Evolutionary conservation across 2,888 invertebrate genomes (phyloP).

Genomic region (Oscheius sp.): DNA sequence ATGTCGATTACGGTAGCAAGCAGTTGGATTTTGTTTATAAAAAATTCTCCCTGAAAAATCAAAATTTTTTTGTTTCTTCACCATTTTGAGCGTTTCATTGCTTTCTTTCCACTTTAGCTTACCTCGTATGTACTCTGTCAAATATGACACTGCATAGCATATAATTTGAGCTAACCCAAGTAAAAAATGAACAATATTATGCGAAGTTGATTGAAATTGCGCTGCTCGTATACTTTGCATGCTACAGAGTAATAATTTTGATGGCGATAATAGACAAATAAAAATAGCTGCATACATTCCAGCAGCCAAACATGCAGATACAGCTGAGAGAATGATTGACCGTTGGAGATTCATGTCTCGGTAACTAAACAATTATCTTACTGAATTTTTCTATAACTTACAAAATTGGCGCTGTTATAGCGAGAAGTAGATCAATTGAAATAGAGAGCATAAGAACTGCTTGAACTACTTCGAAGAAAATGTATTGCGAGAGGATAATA

Average conservation of each 20-base stretch:
- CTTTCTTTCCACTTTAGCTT: no score
- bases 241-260: background rate
- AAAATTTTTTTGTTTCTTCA: background rate
- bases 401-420: constrained; percentile 22
- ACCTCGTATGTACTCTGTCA: constrained; percentile 21
- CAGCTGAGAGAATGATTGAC: background rate
- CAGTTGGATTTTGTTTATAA: constrained; percentile 21
- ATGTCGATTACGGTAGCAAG: constrained; percentile 27
- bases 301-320: background rate
- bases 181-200: constrained; percentile 17
- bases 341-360: constrained; percentile 14
- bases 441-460: constrained; percentile 21
- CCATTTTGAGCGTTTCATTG: no score
- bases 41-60: constrained; percentile 18
- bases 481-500: background rate
- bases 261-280: background rate
- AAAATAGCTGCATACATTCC: background rate
- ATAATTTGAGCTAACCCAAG: constrained; percentile 19
- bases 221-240: constrained; percentile 6
- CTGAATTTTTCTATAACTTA: no score
- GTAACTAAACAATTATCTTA: constrained; percentile 8
- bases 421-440: constrained; percentile 25
- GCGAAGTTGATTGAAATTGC: background rate
- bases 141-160: constrained; percentile 4
- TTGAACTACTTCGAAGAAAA: constrained; percentile 27